Evolutionary conservation across 2,113 vertebrate species (phyloP), one percentile per base, ranked within the genome.

Genomic region (Smithornis capensis): DNA sequence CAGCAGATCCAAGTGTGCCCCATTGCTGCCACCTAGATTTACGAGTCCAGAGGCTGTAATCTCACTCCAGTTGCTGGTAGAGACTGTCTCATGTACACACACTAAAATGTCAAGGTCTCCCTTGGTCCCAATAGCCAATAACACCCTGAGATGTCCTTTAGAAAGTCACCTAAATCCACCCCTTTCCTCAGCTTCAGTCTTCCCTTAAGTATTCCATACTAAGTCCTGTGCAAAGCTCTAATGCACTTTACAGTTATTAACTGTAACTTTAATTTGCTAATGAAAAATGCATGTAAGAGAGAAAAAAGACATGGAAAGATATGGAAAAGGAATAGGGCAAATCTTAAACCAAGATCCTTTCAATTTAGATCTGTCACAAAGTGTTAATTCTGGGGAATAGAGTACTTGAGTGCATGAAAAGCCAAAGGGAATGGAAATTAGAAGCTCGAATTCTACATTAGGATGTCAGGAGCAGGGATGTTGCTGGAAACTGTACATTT

Each of bases 401-500:
- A 21, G 13, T 71, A n/a, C 27, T 67, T 69, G 67, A 50, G 70
- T 90, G 38, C 53, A 38, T 60, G 45, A 89, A 79, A 15, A 76
- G 37, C 71, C 59, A 83, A 77, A 88, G 24, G 50, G 35, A 77
- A 80, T 80, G 60, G 44, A 92, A 94, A 94, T 90, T 74, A 90
- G 67, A 83, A 88, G 44, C 35, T 88, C 63, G 63, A 49, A 77
- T 77, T 94, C 63, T 65, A 12, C 57, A 55, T 85, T 40, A 83
- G 55, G 29, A 17, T 92, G 50, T 93, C 71, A 94, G 50, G 50
- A 90, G 27, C 52, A 73, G 33, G 21, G 53, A 47, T 63, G 14
- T 74, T 90, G 47, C 60, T 94, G 52, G 64, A 78, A 93, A 90
- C 64, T 80, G n/a, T 71, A 50, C 28, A 64, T 89, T 91, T 89